A percentile compares a stretch with the other conserved stretches of the same genome.
Conservation (phyloP, 2,888 invertebrate species). For the Eustalomyia histrio region DNA sequence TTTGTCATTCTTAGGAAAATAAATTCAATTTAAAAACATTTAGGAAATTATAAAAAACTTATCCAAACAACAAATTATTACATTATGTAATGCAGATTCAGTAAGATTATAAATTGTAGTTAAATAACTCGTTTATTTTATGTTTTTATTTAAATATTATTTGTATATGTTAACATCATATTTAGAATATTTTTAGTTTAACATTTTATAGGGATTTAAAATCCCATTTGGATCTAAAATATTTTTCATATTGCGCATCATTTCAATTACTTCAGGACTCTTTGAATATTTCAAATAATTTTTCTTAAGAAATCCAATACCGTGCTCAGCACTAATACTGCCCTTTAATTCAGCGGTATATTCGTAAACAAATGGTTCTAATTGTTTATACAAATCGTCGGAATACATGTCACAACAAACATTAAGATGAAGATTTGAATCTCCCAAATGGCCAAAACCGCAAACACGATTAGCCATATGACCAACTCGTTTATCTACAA, state of each 20-base stretch:
- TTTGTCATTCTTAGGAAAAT: too few relatives aligned
- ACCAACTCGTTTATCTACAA: constrained; percentile 84
- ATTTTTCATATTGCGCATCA: constrained; percentile 91
- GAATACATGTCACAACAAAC: constrained; percentile 85
- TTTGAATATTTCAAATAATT: constrained; percentile 90
- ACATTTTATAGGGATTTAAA: constrained; percentile 96
- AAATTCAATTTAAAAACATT: too few relatives aligned
- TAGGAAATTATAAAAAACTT: too few relatives aligned
- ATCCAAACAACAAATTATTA: too few relatives aligned
- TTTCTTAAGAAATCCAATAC: constrained; percentile 93
- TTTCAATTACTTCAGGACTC: constrained; percentile 84
- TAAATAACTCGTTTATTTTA: too few relatives aligned
- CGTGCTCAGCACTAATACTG: constrained; percentile 97
- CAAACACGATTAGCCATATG: constrained; percentile 83
- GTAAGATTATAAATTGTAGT: too few relatives aligned
- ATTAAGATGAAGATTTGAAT: constrained; percentile 97
- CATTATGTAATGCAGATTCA: too few relatives aligned
- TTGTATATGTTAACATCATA: too few relatives aligned
- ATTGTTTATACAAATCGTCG: constrained; percentile 81
- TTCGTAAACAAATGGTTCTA: constrained; percentile 95
- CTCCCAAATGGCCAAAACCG: constrained; percentile 98
- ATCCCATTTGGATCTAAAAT: constrained; percentile 95
- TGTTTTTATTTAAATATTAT: too few relatives aligned
- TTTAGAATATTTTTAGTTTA: constrained; percentile 68
- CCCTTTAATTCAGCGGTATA: constrained; percentile 89